These are phyloP conservation scores for Spongilla lacustris DNA, from an alignment of 37 sponge, comb jelly and placozoan species.

Conservation along the genomic window DNA sequence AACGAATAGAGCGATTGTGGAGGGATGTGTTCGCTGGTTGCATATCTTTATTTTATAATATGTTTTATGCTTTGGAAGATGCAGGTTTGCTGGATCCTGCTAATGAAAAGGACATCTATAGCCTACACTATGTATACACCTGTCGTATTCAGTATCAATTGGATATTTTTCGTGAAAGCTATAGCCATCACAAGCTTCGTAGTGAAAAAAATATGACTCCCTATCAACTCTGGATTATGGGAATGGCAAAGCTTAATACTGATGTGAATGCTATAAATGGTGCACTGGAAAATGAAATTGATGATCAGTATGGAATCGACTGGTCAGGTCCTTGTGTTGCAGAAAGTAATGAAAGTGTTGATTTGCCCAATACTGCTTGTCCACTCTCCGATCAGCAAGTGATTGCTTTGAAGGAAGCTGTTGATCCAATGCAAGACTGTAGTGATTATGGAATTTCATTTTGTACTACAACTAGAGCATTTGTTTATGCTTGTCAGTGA, in stretches of 20 bases:
- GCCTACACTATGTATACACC: background rate
- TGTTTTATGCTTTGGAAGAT: background rate
- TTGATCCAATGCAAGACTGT: background rate
- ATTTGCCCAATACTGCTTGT: background rate
- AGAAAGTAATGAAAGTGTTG: background rate
- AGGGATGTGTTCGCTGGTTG: constrained; percentile 8
- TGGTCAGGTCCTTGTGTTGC: background rate
- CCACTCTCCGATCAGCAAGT: background rate
- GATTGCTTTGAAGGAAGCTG: background rate
- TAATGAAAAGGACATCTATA: background rate
- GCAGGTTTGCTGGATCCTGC: background rate
- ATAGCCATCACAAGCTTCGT: background rate
- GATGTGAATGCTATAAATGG: background rate
- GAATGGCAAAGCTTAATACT: background rate
- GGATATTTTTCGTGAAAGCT: background rate
- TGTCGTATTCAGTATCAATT: background rate
- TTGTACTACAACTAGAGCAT: background rate
- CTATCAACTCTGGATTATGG: background rate
- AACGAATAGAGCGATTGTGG: constrained; percentile 14
- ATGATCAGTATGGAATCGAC: background rate
- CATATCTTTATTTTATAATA: background rate
- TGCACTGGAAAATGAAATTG: background rate
- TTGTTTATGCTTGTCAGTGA: background rate
- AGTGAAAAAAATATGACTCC: background rate
- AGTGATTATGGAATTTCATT: background rate